A percentile compares a stretch with the other conserved stretches of the same genome.
Evolutionary conservation across 2,113 vertebrate species (phyloP).

Genomic region (human (Homo sapiens)): GRCh38 chr1:228096001-228096500

Average conservation of each 20-base stretch:
- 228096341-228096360: not conserved
- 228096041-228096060: not conserved
- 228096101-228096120: not conserved
- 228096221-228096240: not conserved
- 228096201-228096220: not conserved
- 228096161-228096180: not conserved
- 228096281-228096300: not conserved
- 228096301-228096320: too few relatives aligned
- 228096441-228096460: not conserved
- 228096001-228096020: too few relatives aligned
- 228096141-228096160: not conserved
- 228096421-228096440: not conserved
- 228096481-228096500: not conserved
- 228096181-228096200: not conserved
- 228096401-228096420: not conserved
- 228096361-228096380: not conserved
- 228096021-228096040: not conserved
- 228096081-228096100: not conserved
- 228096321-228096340: not conserved
- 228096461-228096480: not conserved
- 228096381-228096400: not conserved
- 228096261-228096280: not conserved
- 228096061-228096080: not conserved
- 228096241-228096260: not conserved
- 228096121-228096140: not conserved